These are phyloP conservation scores for Apodemus agrarius DNA, from an alignment of 2,797 vertebrate species.

Conservation along the genomic window DNA sequence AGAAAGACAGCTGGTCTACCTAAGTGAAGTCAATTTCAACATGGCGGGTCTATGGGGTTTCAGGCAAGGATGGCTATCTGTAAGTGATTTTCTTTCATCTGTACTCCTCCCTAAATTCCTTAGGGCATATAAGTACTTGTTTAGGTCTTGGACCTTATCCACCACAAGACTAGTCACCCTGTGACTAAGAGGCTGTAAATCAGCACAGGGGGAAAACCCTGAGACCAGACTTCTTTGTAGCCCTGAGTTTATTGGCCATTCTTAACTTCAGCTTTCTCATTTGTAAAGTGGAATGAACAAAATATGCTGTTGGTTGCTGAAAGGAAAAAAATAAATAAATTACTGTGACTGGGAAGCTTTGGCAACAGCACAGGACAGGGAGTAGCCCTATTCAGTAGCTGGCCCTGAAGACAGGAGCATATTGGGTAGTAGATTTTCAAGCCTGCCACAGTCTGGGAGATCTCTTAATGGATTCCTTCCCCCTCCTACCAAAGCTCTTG, in stretches of 20 bases:
- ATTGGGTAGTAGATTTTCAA: neutral
- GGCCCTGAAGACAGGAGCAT: neutral
- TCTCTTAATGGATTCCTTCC: neutral
- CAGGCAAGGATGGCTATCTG: neutral
- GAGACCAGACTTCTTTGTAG: neutral
- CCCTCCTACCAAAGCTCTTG: neutral
- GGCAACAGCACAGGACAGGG: neutral
- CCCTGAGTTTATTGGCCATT: neutral
- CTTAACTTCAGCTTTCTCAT: constrained; percentile 19
- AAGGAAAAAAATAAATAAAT: neutral
- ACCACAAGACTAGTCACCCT: rapidly evolving
- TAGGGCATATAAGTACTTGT: neutral
- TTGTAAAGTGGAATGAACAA: neutral
- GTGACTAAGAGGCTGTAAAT: neutral
- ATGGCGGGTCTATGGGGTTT: neutral
- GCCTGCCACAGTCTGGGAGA: neutral
- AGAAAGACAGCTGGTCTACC: constrained; percentile 1
- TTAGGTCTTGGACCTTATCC: neutral
- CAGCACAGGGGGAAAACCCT: neutral
- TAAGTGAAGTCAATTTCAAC: constrained; percentile 7
- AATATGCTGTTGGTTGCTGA: neutral
- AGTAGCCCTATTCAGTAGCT: neutral
- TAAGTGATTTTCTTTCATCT: neutral
- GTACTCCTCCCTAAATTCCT: neutral
- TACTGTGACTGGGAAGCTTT: neutral